Conservation (phyloP, 2,113 vertebrate genomes). For the Ranitomeya imitator region DNA sequence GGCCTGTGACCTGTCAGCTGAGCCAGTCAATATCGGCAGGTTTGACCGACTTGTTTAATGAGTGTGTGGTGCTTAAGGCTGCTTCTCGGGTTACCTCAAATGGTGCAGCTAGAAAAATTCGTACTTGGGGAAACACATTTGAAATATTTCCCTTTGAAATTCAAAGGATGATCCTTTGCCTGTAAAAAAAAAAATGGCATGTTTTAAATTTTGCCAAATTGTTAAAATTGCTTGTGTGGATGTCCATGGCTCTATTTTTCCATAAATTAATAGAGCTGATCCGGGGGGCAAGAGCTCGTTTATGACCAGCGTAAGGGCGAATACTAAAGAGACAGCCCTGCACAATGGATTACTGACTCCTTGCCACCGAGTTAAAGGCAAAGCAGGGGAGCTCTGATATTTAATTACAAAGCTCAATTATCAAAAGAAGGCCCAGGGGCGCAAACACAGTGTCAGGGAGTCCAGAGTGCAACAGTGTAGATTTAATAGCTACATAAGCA, state of each 20-base stretch:
- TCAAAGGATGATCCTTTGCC: neutral
- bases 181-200: neutral
- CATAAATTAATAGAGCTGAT: slow-evolving; percentile 12
- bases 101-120: neutral
- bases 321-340: slow-evolving; percentile 15
- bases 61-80: too few species aligned
- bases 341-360: neutral
- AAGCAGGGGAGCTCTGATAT: slow-evolving; percentile 37
- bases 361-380: neutral
- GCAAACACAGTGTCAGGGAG: slow-evolving; percentile 2
- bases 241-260: neutral
- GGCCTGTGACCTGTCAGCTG: too few species aligned
- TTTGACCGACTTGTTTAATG: too few species aligned
- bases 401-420: slow-evolving; percentile 50
- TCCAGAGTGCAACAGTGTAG: neutral
- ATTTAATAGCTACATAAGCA: slow-evolving; percentile 45
- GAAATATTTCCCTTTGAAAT: neutral
- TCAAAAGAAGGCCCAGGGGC: slow-evolving; percentile 35
- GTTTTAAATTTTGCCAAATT: neutral
- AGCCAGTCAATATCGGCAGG: too few species aligned
- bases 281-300: neutral
- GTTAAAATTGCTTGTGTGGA: neutral
- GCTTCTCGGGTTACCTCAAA: too few species aligned
- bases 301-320: neutral
- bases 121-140: neutral